Evolutionary conservation across 1,140 invertebrate species (phyloP).

Genomic region (Copidosoma floridanum): DNA sequence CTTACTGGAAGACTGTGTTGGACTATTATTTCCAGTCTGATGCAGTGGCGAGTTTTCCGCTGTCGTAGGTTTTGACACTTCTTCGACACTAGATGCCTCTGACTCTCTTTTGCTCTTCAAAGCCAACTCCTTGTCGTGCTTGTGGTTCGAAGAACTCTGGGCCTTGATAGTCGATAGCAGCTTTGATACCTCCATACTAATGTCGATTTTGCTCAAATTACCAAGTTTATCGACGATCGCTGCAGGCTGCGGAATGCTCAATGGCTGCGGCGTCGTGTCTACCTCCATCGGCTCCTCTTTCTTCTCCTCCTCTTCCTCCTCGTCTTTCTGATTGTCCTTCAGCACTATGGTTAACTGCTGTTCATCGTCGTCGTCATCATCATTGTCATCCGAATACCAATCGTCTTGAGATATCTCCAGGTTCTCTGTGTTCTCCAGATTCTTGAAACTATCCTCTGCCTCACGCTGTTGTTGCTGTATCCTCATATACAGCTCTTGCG

Average conservation of each 20-base stretch:
- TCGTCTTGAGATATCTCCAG: conserved; percentile 65
- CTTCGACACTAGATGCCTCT: background rate
- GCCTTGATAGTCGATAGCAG: conserved; percentile 65
- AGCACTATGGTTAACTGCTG: conserved; percentile 51
- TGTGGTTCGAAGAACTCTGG: conserved; percentile 44
- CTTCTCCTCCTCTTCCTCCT: conserved; percentile 33
- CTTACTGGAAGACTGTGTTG: conserved; percentile 2
- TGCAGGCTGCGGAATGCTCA: conserved; percentile 48
- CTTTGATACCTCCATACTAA: conserved; percentile 71
- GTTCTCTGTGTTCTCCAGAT: conserved; percentile 56
- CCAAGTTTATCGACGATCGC: conserved; percentile 65
- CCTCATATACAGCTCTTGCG: conserved; percentile 66
- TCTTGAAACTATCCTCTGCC: conserved; percentile 53
- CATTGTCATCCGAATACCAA: conserved; percentile 78
- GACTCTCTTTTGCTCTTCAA: background rate
- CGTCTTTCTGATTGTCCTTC: conserved; percentile 46
- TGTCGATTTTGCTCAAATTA: conserved; percentile 72
- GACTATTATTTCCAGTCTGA: conserved; percentile 19
- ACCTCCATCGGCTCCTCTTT: conserved; percentile 23
- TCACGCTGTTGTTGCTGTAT: conserved; percentile 69
- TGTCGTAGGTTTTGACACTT: conserved; percentile 1
- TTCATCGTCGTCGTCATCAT: conserved; percentile 54
- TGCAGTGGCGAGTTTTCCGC: background rate
- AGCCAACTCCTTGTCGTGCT: conserved; percentile 19
- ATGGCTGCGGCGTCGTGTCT: conserved; percentile 18